Conservation (phyloP, 2,113 vertebrate species). For the Pimephales promelas region DNA sequence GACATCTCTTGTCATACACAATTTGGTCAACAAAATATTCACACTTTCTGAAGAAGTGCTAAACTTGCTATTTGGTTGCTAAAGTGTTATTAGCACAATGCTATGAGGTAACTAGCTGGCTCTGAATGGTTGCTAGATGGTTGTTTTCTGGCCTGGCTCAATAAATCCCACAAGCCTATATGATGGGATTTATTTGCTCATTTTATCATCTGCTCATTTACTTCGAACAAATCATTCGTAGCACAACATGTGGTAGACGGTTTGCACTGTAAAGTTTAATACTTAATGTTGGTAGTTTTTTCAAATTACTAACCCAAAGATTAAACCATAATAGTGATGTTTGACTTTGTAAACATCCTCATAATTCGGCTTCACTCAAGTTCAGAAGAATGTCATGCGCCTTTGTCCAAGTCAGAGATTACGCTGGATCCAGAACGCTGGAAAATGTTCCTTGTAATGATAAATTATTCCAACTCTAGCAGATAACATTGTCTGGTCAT, state of each 20-base stretch:
- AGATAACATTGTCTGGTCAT: background rate
- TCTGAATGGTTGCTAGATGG: background rate
- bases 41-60: background rate
- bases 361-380: background rate
- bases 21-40: background rate
- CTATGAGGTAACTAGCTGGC: background rate
- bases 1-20: background rate
- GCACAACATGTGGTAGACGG: background rate
- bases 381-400: background rate
- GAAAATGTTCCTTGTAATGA: background rate
- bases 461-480: background rate
- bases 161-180: background rate
- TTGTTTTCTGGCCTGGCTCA: background rate
- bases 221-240: background rate
- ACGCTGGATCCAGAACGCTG: background rate
- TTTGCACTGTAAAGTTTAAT: background rate
- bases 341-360: background rate
- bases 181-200: background rate
- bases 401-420: background rate
- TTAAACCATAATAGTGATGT: background rate
- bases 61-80: background rate
- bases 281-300: background rate
- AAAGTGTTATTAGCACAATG: background rate
- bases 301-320: background rate
- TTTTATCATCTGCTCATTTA: background rate